Percentiles rank a stretch among this genome's conserved stretches.
These are phyloP conservation scores for Epirrhoe alternata DNA, from an alignment of 2,888 invertebrate species.

Conservation along the genomic window DNA sequence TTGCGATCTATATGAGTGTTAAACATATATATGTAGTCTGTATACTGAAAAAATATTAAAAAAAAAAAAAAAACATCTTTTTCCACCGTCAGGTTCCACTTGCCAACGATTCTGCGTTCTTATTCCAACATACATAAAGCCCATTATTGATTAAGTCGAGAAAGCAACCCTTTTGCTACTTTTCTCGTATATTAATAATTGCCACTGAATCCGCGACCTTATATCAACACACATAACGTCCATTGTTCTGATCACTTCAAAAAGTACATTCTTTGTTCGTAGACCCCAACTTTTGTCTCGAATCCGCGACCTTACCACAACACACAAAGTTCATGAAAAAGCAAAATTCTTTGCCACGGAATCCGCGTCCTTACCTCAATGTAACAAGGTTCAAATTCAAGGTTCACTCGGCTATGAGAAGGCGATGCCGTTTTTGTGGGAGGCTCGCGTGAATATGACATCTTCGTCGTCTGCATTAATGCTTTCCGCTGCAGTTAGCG, in stretches of 20 bases:
- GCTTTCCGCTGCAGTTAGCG: constrained; percentile 69
- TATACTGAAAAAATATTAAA: too few relatives aligned
- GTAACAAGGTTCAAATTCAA: constrained; percentile 19
- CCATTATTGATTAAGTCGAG: too few relatives aligned
- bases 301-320: constrained; percentile 1
- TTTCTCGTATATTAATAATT: neutral
- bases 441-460: constrained; percentile 71
- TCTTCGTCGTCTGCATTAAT: constrained; percentile 80
- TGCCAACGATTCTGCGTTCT: neutral
- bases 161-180: too few relatives aligned
- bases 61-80: too few relatives aligned
- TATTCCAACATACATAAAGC: too few relatives aligned
- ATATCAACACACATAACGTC: neutral
- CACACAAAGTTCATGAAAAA: neutral
- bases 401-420: constrained; percentile 70
- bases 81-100: neutral
- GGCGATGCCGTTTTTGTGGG: constrained; percentile 66
- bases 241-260: neutral
- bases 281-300: neutral
- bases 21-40: too few relatives aligned
- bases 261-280: too few relatives aligned
- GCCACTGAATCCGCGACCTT: constrained; percentile 6
- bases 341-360: neutral
- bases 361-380: constrained; percentile 5
- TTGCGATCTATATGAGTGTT: too few relatives aligned